Conservation (phyloP, 2,113 vertebrate genomes). For the Chunga burmeisteri region DNA sequence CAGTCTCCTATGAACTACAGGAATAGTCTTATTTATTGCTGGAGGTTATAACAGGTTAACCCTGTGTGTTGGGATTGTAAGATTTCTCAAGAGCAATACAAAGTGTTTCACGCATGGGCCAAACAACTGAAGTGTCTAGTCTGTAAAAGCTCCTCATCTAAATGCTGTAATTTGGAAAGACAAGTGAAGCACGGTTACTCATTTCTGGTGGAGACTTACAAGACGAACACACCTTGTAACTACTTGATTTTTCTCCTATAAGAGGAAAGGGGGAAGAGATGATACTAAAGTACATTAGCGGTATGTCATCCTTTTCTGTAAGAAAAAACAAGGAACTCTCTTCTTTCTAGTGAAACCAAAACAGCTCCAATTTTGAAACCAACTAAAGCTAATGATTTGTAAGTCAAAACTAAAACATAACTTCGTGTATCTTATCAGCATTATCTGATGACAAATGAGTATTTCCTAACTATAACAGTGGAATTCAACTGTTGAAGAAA, state of each 20-base stretch:
- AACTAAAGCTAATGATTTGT: background rate
- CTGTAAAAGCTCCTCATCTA: background rate
- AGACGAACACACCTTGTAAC: background rate
- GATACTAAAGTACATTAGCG: background rate
- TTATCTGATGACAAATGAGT: background rate
- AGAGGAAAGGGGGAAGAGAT: background rate
- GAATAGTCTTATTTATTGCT: background rate
- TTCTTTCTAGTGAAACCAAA: background rate
- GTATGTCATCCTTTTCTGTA: background rate
- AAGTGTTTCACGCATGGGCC: background rate
- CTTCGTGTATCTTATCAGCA: background rate
- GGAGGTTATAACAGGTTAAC: background rate
- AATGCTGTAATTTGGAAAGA: background rate
- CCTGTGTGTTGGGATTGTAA: accelerated
- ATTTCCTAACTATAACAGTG: background rate
- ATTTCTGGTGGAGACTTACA: background rate
- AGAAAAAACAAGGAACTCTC: background rate
- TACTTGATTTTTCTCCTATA: background rate
- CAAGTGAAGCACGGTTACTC: background rate
- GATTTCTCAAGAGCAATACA: background rate
- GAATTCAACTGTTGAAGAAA: background rate
- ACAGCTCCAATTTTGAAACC: background rate
- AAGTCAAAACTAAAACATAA: background rate
- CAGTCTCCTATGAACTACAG: background rate
- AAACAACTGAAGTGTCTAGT: background rate